Conservation (phyloP, 2,113 vertebrate genomes). For the Tetrax tetrax region DNA sequence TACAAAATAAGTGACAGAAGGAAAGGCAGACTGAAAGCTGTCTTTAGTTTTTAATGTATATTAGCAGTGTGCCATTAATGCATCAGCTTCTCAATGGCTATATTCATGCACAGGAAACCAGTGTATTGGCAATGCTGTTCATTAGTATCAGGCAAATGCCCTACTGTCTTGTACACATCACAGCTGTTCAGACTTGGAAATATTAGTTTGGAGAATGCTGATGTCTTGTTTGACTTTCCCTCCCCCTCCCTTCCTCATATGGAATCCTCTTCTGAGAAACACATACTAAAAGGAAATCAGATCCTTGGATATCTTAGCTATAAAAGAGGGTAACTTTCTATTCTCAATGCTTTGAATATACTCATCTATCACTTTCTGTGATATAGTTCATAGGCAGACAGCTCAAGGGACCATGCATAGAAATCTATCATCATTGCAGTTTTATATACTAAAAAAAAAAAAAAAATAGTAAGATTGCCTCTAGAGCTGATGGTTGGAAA, state of each 20-base stretch:
- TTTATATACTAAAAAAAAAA: background rate
- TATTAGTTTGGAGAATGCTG: background rate
- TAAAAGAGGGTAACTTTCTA: background rate
- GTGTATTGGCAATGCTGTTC: conserved; percentile 1
- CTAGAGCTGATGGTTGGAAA: background rate
- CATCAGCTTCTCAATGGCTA: conserved; percentile 26
- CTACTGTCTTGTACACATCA: background rate
- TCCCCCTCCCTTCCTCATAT: background rate
- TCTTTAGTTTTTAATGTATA: conserved; percentile 70
- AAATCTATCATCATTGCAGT: background rate
- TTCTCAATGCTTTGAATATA: background rate
- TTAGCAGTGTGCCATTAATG: conserved; percentile 36
- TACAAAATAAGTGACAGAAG: conserved; percentile 71
- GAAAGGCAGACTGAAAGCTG: conserved; percentile 64
- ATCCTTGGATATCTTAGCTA: background rate
- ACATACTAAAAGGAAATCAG: background rate
- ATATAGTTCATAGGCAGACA: background rate
- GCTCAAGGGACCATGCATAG: background rate
- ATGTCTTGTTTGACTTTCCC: background rate
- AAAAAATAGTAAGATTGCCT: background rate
- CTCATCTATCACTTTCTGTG: background rate
- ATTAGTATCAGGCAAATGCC: background rate
- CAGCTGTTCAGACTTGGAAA: conserved; percentile 28
- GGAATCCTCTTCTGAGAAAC: background rate
- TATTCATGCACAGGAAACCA: background rate